Evolutionary conservation across 2,797 vertebrate genomes (phyloP), one percentile per base, ranked within the genome.

Genomic region (Gadopsis bispinosus): DNA sequence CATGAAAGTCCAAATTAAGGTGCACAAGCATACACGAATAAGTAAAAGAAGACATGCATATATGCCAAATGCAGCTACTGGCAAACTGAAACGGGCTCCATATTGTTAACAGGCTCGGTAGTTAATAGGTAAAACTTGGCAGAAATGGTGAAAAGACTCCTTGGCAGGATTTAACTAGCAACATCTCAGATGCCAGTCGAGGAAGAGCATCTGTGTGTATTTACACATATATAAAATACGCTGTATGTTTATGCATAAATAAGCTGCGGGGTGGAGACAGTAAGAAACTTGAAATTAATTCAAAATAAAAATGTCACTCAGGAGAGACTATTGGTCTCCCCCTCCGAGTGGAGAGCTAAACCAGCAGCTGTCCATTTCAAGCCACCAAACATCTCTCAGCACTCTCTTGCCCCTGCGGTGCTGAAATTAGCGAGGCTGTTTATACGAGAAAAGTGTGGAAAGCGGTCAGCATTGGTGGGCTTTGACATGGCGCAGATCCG

Each of bases 311-410:
- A 63, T 26, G 10, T 37, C n/a, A 65, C 31, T 61, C 19, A 35
- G 62, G 39, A 65, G 70, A 79, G 43, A 29, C 26, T 65, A 59
- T 7, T 76, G 58, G 19, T 69, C 0, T 59, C 47, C 33, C 43
- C 33, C 43, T 41, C 20, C 26, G 9, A n/a, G 22, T 4, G 39
- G 39, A 4, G 64, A 43, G 64, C 82, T 64, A 63, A 83, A 79
- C 53, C 39, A 71, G 81, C 71, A 81, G 73, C 55, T 8, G 9
- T 83, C 68, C 60, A 67, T 80, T 54, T 73, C 26, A 65, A 70
- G 76, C 51, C 8, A 86, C 81, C 76, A 77, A 80, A 80, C 64
- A 63, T 90, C 83, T 85, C 76, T 89, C 86, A 79, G 72, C 89
- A 77, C 81, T 79, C 80, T 80, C 67, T 63, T 71, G 80, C 64